Percentiles rank a stretch among this genome's conserved stretches.
phyloP scores from a whole-genome alignment of 2,113 vertebrate species.

The Tinamus guttatus region DNA sequence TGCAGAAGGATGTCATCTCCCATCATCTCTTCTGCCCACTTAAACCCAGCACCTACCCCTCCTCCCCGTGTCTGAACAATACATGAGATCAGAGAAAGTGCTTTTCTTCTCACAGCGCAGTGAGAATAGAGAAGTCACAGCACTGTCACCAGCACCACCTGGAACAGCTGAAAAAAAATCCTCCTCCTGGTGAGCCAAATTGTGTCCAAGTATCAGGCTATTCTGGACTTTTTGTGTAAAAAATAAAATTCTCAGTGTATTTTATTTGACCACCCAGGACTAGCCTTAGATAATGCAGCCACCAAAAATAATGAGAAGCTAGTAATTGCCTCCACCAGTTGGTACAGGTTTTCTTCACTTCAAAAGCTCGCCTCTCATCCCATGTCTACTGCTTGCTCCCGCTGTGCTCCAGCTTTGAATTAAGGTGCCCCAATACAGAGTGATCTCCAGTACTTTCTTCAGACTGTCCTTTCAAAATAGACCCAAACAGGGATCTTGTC shows the following conservation, averaged over 20 bases:
- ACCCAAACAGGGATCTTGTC: not conserved
- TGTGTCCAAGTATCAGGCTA: not conserved
- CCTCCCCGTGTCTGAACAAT: not conserved
- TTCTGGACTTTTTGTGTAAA: not conserved
- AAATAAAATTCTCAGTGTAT: not conserved
- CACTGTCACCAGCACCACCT: not conserved
- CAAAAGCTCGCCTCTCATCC: not conserved
- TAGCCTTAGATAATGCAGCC: not conserved
- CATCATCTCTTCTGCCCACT: accelerated
- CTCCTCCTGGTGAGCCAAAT: not conserved
- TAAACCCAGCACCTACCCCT: not conserved
- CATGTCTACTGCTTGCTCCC: not conserved
- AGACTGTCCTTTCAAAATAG: not conserved
- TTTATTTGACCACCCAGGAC: not conserved
- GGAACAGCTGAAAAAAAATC: not conserved
- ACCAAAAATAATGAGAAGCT: not conserved
- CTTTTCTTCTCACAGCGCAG: not conserved
- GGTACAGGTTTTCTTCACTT: not conserved
- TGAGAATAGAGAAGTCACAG: not conserved
- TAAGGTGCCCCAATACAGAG: not conserved
- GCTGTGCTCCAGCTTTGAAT: not conserved
- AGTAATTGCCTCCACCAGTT: not conserved
- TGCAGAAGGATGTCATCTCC: not conserved
- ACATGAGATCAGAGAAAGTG: not conserved
- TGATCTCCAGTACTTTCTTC: not conserved